Evolutionary conservation across 2,888 invertebrate species (phyloP).

Genomic region (Brachyopa scutellaris): DNA sequence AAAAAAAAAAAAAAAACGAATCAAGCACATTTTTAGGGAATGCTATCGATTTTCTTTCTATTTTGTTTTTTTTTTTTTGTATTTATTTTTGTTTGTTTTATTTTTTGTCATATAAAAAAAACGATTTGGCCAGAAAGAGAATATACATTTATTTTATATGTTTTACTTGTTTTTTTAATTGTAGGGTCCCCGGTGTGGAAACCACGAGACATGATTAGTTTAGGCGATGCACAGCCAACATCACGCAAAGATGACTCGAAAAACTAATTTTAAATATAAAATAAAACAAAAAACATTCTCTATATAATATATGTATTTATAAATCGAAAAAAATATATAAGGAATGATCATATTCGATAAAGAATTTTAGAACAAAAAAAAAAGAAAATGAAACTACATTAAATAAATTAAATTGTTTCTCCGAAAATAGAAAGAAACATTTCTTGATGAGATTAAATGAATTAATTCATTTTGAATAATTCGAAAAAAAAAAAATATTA

Average conservation of each 20-base stretch:
- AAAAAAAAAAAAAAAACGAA: slow-evolving; percentile 59
- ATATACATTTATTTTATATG: slow-evolving; percentile 80
- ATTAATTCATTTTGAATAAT: slow-evolving; percentile 66
- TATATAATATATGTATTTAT: slow-evolving; percentile 67
- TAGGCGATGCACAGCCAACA: slow-evolving; percentile 83
- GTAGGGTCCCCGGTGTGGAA: slow-evolving; percentile 99
- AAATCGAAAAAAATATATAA: slow-evolving; percentile 73
- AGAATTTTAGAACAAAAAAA: no score
- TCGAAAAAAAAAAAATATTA: slow-evolving; percentile 39
- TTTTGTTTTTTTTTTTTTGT: slow-evolving; percentile 36
- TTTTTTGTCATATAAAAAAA: slow-evolving; percentile 67
- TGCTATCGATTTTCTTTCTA: slow-evolving; percentile 47
- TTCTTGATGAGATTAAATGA: slow-evolving; percentile 68
- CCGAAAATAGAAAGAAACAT: slow-evolving; percentile 70
- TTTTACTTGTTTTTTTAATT: slow-evolving; percentile 85
- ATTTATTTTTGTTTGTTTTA: slow-evolving; percentile 46
- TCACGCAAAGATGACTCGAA: slow-evolving; percentile 83
- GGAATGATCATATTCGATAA: slow-evolving; percentile 68
- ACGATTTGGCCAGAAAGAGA: slow-evolving; percentile 66
- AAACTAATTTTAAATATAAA: slow-evolving; percentile 78
- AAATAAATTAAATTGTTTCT: slow-evolving; percentile 65
- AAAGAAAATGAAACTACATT: slow-evolving; percentile 67
- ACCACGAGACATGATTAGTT: slow-evolving; percentile 92
- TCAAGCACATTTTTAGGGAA: slow-evolving; percentile 47
- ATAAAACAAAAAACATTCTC: slow-evolving; percentile 56